These are phyloP conservation scores for Eolophus roseicapilla DNA, from an alignment of 2,113 vertebrate species.

Conservation along the genomic window DNA sequence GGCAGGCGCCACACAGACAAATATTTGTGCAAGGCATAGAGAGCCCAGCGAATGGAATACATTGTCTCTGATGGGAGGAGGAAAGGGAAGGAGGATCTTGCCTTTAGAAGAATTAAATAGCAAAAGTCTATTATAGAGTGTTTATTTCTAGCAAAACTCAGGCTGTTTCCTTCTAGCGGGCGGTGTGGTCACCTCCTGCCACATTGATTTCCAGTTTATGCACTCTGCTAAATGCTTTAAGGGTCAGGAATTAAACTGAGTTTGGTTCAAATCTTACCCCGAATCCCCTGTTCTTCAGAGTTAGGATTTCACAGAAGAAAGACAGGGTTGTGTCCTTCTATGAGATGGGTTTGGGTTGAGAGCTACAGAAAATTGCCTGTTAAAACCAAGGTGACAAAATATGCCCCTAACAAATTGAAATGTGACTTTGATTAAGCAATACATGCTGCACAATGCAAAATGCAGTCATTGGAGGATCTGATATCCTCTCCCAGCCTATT, in stretches of 20 bases:
- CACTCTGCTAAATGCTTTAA: not conserved
- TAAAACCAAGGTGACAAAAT: not conserved
- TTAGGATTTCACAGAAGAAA: not conserved
- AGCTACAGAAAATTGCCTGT: not conserved
- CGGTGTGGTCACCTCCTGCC: not conserved
- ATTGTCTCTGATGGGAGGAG: not conserved
- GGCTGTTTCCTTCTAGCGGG: not conserved
- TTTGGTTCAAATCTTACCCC: not conserved
- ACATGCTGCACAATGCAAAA: not conserved
- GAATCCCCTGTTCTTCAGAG: not conserved
- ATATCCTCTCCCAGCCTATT: not conserved
- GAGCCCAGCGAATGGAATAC: conserved; percentile 5
- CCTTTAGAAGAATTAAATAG: not conserved
- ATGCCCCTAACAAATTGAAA: not conserved
- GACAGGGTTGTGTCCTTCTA: not conserved
- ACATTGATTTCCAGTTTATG: not conserved
- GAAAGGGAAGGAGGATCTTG: not conserved
- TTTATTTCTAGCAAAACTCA: not conserved
- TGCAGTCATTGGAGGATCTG: not conserved
- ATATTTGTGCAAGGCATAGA: conserved; percentile 57
- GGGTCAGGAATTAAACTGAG: not conserved
- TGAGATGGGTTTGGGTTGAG: not conserved
- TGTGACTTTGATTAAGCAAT: not conserved
- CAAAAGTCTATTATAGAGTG: not conserved
- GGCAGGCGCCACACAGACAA: conserved; percentile 35